Conservation (phyloP, 1,140 invertebrate species). For the Zaprionus ornatus region DNA sequence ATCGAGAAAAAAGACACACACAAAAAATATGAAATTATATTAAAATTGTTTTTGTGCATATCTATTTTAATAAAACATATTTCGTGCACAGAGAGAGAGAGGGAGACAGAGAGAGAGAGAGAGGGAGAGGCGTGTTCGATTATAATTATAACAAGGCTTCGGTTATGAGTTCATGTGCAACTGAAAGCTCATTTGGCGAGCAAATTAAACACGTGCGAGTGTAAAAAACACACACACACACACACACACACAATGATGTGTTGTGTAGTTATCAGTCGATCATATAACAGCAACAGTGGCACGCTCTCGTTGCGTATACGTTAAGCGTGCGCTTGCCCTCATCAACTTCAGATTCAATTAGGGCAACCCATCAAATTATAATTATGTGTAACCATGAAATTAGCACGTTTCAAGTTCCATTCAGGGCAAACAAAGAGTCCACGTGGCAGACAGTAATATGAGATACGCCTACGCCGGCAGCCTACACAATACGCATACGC, state of each 20-base stretch:
- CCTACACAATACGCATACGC: slow-evolving; percentile 63
- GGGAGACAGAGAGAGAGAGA: no score
- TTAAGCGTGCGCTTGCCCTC: background rate
- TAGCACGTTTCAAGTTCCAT: slow-evolving; percentile 41
- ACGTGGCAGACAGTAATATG: slow-evolving; percentile 30
- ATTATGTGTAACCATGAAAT: slow-evolving; percentile 41
- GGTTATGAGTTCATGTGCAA: background rate
- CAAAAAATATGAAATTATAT: background rate
- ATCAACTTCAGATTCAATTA: slow-evolving; percentile 39
- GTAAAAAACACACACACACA: no score
- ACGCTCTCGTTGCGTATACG: background rate
- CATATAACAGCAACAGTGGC: background rate
- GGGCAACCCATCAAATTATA: slow-evolving; percentile 40
- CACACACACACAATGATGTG: no score
- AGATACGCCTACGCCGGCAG: background rate
- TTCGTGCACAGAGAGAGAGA: background rate
- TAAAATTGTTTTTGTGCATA: background rate
- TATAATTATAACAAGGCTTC: background rate
- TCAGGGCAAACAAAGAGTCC: slow-evolving; percentile 23
- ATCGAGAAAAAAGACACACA: background rate
- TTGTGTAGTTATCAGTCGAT: background rate
- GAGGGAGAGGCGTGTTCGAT: background rate
- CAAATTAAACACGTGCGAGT: background rate
- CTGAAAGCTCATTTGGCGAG: background rate
- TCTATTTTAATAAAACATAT: background rate